phyloP scores from a whole-genome alignment of 2,113 vertebrate species.

The Pangasianodon gigas region DNA sequence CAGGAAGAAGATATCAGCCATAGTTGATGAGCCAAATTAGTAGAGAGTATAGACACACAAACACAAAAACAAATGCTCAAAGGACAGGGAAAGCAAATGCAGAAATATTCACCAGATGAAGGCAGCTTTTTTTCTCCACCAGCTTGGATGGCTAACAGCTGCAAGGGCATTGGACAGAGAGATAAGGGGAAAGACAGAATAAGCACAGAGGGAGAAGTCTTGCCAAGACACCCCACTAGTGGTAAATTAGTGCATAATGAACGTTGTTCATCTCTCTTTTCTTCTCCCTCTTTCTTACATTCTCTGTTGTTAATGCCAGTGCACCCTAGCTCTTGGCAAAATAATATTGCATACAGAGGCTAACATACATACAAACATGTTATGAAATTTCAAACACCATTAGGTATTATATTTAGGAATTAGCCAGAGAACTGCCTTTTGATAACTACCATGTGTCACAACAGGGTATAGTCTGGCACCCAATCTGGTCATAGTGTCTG shows the following conservation, averaged over 20 bases:
- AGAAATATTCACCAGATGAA: constrained; percentile 28
- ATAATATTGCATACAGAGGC: background rate
- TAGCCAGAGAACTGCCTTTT: constrained; percentile 12
- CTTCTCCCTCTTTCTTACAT: background rate
- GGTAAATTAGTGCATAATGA: constrained; percentile 52
- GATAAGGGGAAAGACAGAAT: constrained; percentile 22
- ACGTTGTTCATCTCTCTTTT: constrained; percentile 29
- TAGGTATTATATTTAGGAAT: background rate
- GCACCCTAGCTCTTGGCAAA: background rate
- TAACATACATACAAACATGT: background rate
- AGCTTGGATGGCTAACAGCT: constrained; percentile 40
- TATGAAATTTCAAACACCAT: background rate
- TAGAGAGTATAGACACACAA: background rate
- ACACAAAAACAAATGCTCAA: constrained; percentile 7
- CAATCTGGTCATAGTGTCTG: constrained; percentile 35
- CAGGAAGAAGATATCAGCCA: constrained; percentile 11
- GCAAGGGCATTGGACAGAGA: constrained; percentile 14
- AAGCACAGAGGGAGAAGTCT: constrained; percentile 32
- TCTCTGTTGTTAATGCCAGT: constrained; percentile 2
- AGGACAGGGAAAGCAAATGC: constrained; percentile 33
- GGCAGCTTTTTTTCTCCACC: background rate
- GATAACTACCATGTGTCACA: constrained; percentile 19
- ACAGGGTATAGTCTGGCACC: constrained; percentile 31
- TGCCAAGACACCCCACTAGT: constrained; percentile 49
- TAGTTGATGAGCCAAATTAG: constrained; percentile 31